These are phyloP conservation scores for Rutpela maculata DNA, from an alignment of 2,888 invertebrate genomes.

Conservation along the genomic window DNA sequence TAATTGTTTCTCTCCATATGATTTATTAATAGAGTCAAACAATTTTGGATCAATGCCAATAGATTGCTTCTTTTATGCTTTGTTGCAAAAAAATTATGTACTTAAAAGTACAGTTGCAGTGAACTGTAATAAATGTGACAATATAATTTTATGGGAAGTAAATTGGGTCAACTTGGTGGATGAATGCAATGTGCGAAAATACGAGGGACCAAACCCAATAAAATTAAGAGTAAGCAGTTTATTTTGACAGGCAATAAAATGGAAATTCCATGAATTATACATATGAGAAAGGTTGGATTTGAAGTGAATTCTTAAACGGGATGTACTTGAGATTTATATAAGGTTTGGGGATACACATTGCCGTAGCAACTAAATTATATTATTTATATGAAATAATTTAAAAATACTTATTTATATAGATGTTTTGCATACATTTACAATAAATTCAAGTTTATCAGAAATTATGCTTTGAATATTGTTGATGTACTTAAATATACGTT, in stretches of 20 bases:
- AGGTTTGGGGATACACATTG: neutral
- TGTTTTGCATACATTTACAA: too few relatives aligned
- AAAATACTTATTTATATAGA: neutral
- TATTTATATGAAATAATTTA: neutral
- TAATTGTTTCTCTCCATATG: too few relatives aligned
- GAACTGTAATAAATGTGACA: neutral
- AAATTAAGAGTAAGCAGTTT: slow-evolving; percentile 32
- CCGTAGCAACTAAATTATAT: neutral
- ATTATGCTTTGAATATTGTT: too few relatives aligned
- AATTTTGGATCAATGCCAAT: too few relatives aligned
- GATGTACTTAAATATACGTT: too few relatives aligned
- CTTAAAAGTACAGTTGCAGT: too few relatives aligned
- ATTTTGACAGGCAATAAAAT: slow-evolving; percentile 32
- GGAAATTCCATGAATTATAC: slow-evolving; percentile 27
- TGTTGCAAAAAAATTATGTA: too few relatives aligned
- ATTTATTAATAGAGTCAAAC: too few relatives aligned
- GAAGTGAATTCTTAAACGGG: slow-evolving; percentile 14
- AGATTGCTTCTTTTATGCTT: too few relatives aligned
- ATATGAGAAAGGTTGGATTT: slow-evolving; percentile 19
- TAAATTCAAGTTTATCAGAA: too few relatives aligned
- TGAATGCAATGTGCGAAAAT: neutral
- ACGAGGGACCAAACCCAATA: neutral
- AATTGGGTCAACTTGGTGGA: neutral
- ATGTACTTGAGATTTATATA: slow-evolving; percentile 4
- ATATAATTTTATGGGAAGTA: neutral